Evolutionary conservation across 1,140 invertebrate species (phyloP).

Genomic region (Stegodyphus dumicola): DNA sequence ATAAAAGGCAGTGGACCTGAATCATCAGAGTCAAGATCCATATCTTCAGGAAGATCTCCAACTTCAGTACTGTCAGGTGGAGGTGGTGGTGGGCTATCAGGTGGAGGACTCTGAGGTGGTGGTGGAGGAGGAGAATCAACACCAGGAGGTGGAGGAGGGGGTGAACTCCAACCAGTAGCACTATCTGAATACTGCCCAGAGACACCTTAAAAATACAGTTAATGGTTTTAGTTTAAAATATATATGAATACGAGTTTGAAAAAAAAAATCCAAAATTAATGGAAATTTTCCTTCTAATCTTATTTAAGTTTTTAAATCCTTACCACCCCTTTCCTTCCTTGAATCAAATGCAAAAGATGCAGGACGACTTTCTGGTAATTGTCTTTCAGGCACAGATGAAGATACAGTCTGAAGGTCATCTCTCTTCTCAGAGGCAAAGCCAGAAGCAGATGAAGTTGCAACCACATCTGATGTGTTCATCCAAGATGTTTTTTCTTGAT

Average conservation of each 20-base stretch:
- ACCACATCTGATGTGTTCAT: not conserved
- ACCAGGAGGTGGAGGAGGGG: slow-evolving; percentile 58
- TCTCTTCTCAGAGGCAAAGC: not conserved
- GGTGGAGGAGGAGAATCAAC: slow-evolving; percentile 50
- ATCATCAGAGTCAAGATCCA: slow-evolving; percentile 54
- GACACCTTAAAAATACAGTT: not conserved
- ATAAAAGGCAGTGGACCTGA: not conserved
- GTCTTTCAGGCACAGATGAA: slow-evolving; percentile 12
- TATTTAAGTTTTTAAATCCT: too few relatives aligned
- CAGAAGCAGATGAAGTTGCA: not conserved
- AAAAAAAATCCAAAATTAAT: too few relatives aligned
- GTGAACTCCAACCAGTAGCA: not conserved
- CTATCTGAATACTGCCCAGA: not conserved
- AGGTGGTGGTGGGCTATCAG: slow-evolving; percentile 64
- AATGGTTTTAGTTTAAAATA: too few relatives aligned
- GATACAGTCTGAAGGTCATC: slow-evolving; percentile 11
- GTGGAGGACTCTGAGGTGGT: slow-evolving; percentile 48
- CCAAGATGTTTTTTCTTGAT: slow-evolving; percentile 13
- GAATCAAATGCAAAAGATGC: not conserved
- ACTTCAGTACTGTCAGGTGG: slow-evolving; percentile 68
- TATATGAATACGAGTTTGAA: too few relatives aligned
- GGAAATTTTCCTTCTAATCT: too few relatives aligned
- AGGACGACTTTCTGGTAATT: not conserved
- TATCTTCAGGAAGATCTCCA: slow-evolving; percentile 43
- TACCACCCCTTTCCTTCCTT: not conserved